phyloP scores from a whole-genome alignment of 1,140 invertebrate species.

The Stegodyphus mimosarum region DNA sequence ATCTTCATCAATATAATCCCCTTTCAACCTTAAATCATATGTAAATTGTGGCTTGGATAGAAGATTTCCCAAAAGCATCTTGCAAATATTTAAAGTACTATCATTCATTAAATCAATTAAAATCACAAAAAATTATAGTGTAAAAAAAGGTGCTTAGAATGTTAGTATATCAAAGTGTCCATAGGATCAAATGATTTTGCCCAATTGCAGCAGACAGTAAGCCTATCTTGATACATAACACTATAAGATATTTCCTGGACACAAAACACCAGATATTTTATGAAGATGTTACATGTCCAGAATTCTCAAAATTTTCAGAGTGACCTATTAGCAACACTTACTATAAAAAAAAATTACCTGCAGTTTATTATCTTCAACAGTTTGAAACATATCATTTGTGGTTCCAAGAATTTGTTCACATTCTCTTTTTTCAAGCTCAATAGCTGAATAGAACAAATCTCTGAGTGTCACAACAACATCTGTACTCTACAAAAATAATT shows the following conservation, averaged over 20 bases:
- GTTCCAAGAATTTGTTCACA: conserved; percentile 15
- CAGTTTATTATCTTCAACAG: neutral
- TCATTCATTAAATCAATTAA: too few species aligned
- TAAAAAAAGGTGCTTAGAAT: too few species aligned
- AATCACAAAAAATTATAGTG: too few species aligned
- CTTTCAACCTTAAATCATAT: too few species aligned
- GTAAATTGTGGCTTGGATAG: too few species aligned
- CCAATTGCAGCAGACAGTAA: neutral
- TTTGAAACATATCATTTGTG: neutral
- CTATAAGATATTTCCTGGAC: neutral
- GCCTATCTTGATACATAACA: neutral
- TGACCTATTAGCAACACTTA: neutral
- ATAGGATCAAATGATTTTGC: too few species aligned
- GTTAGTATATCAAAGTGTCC: too few species aligned
- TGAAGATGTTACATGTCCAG: neutral
- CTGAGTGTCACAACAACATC: conserved; percentile 14
- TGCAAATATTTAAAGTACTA: too few species aligned
- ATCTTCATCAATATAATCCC: too few species aligned
- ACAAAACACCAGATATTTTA: neutral
- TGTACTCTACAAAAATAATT: neutral
- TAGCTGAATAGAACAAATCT: conserved; percentile 36
- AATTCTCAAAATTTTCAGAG: neutral
- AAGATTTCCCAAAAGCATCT: too few species aligned
- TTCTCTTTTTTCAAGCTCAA: conserved; percentile 24
- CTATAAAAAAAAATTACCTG: neutral